Percentiles rank a stretch among this genome's conserved stretches.
Evolutionary conservation across 2,113 vertebrate genomes (phyloP).

Genomic region (Notarius lentiginosus): DNA sequence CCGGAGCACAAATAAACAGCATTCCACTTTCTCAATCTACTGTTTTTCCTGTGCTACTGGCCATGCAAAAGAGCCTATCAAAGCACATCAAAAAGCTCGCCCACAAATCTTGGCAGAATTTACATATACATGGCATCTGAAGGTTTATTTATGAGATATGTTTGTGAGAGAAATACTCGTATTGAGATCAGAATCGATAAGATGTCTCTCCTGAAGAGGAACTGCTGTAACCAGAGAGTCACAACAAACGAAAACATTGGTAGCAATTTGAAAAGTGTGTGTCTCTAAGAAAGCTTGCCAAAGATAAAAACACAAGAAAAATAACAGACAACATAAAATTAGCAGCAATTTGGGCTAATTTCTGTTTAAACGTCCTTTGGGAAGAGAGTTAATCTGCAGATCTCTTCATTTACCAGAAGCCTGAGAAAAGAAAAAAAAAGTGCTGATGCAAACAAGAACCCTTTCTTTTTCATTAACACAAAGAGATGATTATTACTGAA

Average conservation of each 20-base stretch:
- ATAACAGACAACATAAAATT: conserved; percentile 77
- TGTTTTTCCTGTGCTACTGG: conserved; percentile 83
- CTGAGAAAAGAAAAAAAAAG: conserved; percentile 62
- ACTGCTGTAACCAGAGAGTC: conserved; percentile 70
- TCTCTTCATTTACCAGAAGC: conserved; percentile 65
- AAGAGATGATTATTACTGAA: conserved; percentile 22
- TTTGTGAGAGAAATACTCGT: conserved; percentile 71
- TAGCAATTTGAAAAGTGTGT: conserved; percentile 77
- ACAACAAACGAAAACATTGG: conserved; percentile 55
- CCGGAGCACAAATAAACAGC: conserved; percentile 86
- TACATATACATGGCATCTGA: conserved; percentile 33
- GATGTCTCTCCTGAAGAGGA: conserved; percentile 83
- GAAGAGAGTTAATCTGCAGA: conserved; percentile 73
- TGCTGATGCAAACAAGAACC: conserved; percentile 53
- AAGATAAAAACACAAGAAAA: conserved; percentile 77
- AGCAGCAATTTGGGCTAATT: conserved; percentile 71
- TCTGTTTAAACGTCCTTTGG: conserved; percentile 72
- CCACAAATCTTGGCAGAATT: conserved; percentile 19
- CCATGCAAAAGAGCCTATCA: conserved; percentile 70
- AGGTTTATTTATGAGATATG: conserved; percentile 35
- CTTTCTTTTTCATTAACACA: conserved; percentile 31
- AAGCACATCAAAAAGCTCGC: conserved; percentile 81
- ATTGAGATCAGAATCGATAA: conserved; percentile 89
- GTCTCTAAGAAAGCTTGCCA: conserved; percentile 72
- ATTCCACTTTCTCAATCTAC: conserved; percentile 82